Conservation (phyloP, 2,888 invertebrate genomes). For the Drosophila neonasuta region DNA sequence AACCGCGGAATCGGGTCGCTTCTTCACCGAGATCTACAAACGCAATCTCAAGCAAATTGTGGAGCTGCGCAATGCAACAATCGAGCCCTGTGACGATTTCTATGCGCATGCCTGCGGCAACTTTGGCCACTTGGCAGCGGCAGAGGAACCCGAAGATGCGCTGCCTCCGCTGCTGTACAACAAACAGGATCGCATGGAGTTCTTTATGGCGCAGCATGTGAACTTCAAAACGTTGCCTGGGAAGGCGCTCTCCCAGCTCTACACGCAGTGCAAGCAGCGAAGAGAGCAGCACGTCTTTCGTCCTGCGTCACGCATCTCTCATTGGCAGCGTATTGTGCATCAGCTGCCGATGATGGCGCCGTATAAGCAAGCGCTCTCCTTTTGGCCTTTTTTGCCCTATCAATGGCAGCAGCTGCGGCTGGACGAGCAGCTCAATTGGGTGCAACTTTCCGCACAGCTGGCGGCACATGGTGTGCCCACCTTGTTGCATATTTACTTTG, state of each 20-base stretch:
- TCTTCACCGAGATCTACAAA: conserved; percentile 71
- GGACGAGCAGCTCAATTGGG: conserved; percentile 66
- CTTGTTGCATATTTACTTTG: conserved; percentile 77
- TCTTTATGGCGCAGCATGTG: conserved; percentile 65
- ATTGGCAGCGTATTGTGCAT: conserved; percentile 62
- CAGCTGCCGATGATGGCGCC: conserved; percentile 66
- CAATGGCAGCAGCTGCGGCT: conserved; percentile 69
- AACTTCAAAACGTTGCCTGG: conserved; percentile 72
- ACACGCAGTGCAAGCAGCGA: conserved; percentile 64
- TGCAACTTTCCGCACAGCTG: conserved; percentile 70
- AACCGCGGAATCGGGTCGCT: conserved; percentile 37
- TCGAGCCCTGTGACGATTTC: conserved; percentile 75
- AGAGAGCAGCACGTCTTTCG: conserved; percentile 21
- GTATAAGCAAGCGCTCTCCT: conserved; percentile 41
- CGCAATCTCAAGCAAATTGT: conserved; percentile 68
- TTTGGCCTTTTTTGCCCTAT: conserved; percentile 76
- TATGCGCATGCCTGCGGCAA: conserved; percentile 79
- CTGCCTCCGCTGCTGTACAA: conserved; percentile 78
- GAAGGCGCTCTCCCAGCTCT: conserved; percentile 63
- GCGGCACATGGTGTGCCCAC: conserved; percentile 74
- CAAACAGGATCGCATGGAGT: conserved; percentile 74
- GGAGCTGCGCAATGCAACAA: conserved; percentile 58
- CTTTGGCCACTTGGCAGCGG: conserved; percentile 29
- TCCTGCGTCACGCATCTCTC: conserved; percentile 1
- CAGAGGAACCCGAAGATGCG: conserved; percentile 36